Evolutionary conservation across 1,140 invertebrate species (phyloP), one percentile per base, ranked within the genome.

Genomic region (Cryptotermes secundus): DNA sequence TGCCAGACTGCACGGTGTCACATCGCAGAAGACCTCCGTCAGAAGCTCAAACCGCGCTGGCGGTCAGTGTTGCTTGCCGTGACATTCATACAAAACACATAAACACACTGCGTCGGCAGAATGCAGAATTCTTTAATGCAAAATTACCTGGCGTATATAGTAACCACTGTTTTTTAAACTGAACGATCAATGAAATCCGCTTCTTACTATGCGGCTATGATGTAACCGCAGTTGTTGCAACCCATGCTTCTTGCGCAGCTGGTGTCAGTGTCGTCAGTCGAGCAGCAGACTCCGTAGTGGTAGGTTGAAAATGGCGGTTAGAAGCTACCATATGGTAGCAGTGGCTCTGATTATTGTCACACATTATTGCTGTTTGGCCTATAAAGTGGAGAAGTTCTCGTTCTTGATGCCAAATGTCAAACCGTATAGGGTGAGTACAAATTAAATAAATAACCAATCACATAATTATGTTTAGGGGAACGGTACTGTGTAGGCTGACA

Each of bases 381-480:
- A 53, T 42, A 36, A 65, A n/a, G 59, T 82, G 12, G 53, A 84
- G 79, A 81, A 82, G 31, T 84, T 36, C 80, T 82, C 84, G 6
- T 80, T 84, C 3, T 80, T 84, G 42, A 84, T 84, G 84, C 84
- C 84, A 12, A 82, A 84, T 42, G 84, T 84, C 9, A 45, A 34
- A 6, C 84, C 84, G 10, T 82, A 81, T 34, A 84, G 80, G 84
- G 84, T 84, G 35, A 84, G 84, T 84, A 72, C 22, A 49, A 19
- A 72, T 19, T 19, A 49, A 14, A 49, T 49, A 49, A 22, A 49
- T 49, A 49, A 22, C 19, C 10, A 4, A 3, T 19, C 3, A 1
- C 3, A 19, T 19, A 19, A 49, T 49, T 22, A 19, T 49, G 16
- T 19, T 19, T 1, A 3, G 12, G n/a, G 19, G 19, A 19, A 22